These are phyloP conservation scores for Python bivittatus DNA, from an alignment of 2,113 vertebrate genomes.

Conservation along the genomic window DNA sequence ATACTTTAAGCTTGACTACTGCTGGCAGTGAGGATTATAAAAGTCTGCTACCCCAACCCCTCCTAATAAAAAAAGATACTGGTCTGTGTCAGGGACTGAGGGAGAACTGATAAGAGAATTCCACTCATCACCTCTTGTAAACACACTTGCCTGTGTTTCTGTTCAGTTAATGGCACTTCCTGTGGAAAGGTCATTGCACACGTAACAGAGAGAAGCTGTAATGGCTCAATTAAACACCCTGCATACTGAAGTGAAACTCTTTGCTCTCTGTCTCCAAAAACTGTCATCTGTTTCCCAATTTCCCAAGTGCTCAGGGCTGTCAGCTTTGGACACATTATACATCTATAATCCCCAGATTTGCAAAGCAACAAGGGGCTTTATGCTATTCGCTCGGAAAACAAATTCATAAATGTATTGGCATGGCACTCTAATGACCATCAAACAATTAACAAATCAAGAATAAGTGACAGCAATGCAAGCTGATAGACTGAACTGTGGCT, in stretches of 20 bases:
- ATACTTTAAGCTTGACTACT: neutral
- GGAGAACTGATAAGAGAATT: neutral
- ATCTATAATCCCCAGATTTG: neutral
- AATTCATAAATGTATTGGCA: neutral
- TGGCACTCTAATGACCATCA: neutral
- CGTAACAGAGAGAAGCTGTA: accelerated
- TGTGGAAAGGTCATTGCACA: neutral
- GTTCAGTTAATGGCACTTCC: neutral
- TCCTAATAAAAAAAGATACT: neutral
- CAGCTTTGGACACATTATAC: neutral
- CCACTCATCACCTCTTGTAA: slow-evolving; percentile 1
- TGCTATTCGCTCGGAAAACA: neutral
- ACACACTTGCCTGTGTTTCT: neutral
- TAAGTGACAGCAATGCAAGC: neutral
- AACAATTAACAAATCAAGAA: neutral
- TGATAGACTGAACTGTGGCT: neutral
- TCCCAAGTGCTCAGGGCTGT: neutral
- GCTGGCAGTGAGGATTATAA: neutral
- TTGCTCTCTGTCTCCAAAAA: neutral
- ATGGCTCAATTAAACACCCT: slow-evolving; percentile 27
- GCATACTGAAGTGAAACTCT: slow-evolving; percentile 15
- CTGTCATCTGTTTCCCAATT: slow-evolving; percentile 1
- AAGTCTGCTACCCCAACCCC: too few species aligned
- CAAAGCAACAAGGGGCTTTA: neutral
- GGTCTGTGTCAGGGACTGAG: slow-evolving; percentile 3